These are phyloP conservation scores for Macrotus californicus DNA, from an alignment of 2,113 vertebrate genomes.

Conservation along the genomic window DNA sequence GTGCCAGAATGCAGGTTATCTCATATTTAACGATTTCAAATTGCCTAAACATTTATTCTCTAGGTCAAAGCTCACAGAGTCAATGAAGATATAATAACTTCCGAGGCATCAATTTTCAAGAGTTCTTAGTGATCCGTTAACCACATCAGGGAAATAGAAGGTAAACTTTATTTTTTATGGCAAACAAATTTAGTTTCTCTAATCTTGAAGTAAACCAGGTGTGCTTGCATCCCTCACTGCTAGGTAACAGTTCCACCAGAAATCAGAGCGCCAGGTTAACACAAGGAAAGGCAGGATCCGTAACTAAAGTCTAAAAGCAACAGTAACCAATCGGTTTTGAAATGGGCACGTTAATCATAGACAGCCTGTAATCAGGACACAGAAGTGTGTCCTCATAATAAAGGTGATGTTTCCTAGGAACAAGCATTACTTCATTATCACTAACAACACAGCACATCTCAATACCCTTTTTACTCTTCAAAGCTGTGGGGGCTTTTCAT, in stretches of 20 bases:
- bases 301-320: not conserved
- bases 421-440: not conserved
- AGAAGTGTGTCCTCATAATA: not conserved
- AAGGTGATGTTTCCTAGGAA: not conserved
- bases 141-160: not conserved
- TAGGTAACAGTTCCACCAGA: not conserved
- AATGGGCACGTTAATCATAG: not conserved
- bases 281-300: not conserved
- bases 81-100: not conserved
- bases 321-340: not conserved
- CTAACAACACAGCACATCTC: not conserved
- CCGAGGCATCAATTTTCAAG: not conserved
- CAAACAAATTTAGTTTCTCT: not conserved
- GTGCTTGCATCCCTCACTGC: not conserved
- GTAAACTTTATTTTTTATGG: not conserved
- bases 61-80: not conserved
- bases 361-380: not conserved
- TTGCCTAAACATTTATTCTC: not conserved
- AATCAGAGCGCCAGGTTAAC: not conserved
- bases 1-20: not conserved
- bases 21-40: not conserved
- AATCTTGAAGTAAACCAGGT: not conserved
- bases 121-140: not conserved
- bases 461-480: not conserved
- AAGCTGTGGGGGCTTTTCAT: not conserved